Evolutionary conservation across 23 tunicate genomes (phyloP), one percentile per base, ranked within the genome.

Genomic region (Aplidium turbinatum): DNA sequence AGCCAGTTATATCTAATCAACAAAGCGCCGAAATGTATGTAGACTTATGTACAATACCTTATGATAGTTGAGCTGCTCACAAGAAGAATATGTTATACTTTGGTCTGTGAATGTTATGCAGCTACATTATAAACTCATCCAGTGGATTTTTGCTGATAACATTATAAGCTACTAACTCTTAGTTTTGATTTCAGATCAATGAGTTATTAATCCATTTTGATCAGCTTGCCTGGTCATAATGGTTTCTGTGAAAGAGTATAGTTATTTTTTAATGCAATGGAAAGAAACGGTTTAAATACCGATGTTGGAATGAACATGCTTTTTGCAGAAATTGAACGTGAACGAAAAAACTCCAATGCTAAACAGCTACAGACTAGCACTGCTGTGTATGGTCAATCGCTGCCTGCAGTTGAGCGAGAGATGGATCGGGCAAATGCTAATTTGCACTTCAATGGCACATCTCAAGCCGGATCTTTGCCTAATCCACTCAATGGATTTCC

Each of bases 231-330:
- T 42, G 50, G 50, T 42, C 50, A 16, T 16, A 11, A 42, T 42
- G 50, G 50, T 42, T 9, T 11, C 13, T 42, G 11, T 42, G 16
- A 42, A 9, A 16, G 16, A 42, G 16, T 16, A 16, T 63, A 33
- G 45, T 21, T 63, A 18, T 35, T 20, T 29, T 63, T 16, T 2
- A 16, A 33, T 24, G 70, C n/a, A 23, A 63, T 63, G 70, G 70
- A 33, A 1, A 29, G 32, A 35, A 23, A 35, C 35, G 70, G 70
- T 33, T 26, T 58, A 9, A 58, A 58, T 29, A 30, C 46, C 31
- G 46, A 19, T 9, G 46, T 63, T 60, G 82, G 89, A 23, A 83
- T 83, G 82, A 60, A 67, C 4, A 70, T 81, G 46, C 75, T 83
- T 39, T 45, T 83, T 19, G 67, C 89, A 5, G 89, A 77, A 0